Conservation (phyloP, 2,797 vertebrate genomes). For the Centropyge bicolor region DNA sequence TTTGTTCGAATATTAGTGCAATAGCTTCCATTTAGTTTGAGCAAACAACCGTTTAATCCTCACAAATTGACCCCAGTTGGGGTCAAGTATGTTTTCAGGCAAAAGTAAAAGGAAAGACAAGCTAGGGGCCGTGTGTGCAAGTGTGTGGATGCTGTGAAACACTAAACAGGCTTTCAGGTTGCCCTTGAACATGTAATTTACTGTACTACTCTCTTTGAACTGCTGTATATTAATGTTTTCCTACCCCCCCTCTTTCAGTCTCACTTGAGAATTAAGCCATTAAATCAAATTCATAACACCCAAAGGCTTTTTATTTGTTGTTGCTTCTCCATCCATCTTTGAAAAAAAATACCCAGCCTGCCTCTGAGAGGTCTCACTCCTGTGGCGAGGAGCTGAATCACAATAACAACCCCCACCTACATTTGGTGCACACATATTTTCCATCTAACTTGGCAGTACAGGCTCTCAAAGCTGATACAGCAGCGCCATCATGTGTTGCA, state of each 20-base stretch:
- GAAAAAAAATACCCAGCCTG: slow-evolving; percentile 48
- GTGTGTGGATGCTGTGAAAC: slow-evolving; percentile 16
- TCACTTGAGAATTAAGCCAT: slow-evolving; percentile 61
- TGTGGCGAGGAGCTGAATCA: slow-evolving; percentile 60
- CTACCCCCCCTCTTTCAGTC: slow-evolving; percentile 15
- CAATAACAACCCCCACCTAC: slow-evolving; percentile 60
- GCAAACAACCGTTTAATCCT: slow-evolving; percentile 24
- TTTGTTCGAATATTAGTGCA: background rate
- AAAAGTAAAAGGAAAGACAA: slow-evolving; percentile 7
- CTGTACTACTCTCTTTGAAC: slow-evolving; percentile 44
- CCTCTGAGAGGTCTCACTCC: slow-evolving; percentile 64
- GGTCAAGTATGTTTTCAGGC: slow-evolving; percentile 20
- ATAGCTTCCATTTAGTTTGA: background rate
- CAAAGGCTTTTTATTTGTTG: slow-evolving; percentile 59
- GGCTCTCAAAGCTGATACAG: slow-evolving; percentile 18
- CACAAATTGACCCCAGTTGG: slow-evolving; percentile 9
- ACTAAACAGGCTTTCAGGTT: slow-evolving; percentile 49
- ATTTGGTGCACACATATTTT: slow-evolving; percentile 48
- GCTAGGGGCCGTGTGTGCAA: slow-evolving; percentile 1
- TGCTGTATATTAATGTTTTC: slow-evolving; percentile 40
- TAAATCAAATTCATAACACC: slow-evolving; percentile 68
- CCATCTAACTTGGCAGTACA: background rate
- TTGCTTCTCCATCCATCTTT: slow-evolving; percentile 53
- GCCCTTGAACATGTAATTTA: slow-evolving; percentile 55
- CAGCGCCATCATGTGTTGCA: slow-evolving; percentile 61